Conservation (phyloP, 2,797 vertebrate species). For the Podarcis siculus region DNA sequence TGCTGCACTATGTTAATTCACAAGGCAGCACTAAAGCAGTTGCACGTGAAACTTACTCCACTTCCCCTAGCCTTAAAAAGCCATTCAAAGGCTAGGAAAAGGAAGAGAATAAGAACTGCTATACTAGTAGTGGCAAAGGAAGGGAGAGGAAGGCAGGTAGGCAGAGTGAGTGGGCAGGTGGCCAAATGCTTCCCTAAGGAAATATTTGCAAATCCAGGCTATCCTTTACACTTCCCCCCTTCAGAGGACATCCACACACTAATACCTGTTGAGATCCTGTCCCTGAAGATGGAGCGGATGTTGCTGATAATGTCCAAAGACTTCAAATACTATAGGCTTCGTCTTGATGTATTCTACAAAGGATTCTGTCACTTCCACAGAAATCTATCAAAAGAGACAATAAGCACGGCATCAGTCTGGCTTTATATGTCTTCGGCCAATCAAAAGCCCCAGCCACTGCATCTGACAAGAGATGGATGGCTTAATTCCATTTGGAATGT, state of each 20-base stretch:
- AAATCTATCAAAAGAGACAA: constrained; percentile 80
- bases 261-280: constrained; percentile 91
- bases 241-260: not conserved
- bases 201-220: too few species aligned
- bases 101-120: not conserved
- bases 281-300: constrained; percentile 91
- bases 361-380: constrained; percentile 96
- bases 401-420: not conserved
- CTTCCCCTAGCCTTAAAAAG: not conserved
- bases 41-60: not conserved
- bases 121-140: not conserved
- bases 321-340: constrained; percentile 98
- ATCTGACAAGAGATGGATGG: too few species aligned
- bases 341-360: constrained; percentile 97
- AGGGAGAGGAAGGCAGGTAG: not conserved
- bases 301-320: constrained; percentile 99
- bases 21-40: not conserved
- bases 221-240: not conserved
- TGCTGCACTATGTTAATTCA: not conserved
- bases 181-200: not conserved
- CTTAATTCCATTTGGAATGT: too few species aligned
- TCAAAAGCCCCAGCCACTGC: not conserved
- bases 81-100: not conserved
- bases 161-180: rapidly evolving
- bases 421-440: not conserved